These are phyloP conservation scores for Chamaetylas fuelleborni DNA, from an alignment of 2,113 vertebrate species.

Conservation along the genomic window DNA sequence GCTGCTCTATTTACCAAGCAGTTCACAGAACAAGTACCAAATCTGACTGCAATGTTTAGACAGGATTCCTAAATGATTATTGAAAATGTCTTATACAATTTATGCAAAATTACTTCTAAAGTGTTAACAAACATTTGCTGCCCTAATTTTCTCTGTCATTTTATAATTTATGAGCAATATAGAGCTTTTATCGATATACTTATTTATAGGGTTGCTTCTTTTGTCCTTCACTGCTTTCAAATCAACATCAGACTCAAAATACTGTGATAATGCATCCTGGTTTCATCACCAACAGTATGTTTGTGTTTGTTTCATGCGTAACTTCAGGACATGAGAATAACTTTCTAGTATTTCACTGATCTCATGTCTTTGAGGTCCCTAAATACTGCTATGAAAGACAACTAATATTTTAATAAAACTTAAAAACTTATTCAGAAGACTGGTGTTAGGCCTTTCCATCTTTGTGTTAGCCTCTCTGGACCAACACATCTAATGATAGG, in stretches of 20 bases:
- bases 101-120: background rate
- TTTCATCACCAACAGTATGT: background rate
- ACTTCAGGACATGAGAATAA: background rate
- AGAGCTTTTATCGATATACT: background rate
- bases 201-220: accelerated
- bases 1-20: accelerated
- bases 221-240: background rate
- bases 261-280: background rate
- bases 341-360: background rate
- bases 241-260: background rate
- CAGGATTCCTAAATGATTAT: background rate
- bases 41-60: accelerated
- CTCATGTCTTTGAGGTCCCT: background rate
- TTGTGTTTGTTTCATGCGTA: background rate
- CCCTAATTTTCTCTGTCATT: background rate
- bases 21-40: background rate
- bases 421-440: background rate
- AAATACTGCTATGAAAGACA: background rate
- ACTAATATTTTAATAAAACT: background rate
- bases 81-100: background rate
- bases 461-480: background rate
- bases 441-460: background rate
- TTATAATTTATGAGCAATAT: accelerated
- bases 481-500: background rate
- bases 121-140: background rate